phyloP scores from a whole-genome alignment of 2,797 vertebrate genomes.

The Acipenser transmontanus region DNA sequence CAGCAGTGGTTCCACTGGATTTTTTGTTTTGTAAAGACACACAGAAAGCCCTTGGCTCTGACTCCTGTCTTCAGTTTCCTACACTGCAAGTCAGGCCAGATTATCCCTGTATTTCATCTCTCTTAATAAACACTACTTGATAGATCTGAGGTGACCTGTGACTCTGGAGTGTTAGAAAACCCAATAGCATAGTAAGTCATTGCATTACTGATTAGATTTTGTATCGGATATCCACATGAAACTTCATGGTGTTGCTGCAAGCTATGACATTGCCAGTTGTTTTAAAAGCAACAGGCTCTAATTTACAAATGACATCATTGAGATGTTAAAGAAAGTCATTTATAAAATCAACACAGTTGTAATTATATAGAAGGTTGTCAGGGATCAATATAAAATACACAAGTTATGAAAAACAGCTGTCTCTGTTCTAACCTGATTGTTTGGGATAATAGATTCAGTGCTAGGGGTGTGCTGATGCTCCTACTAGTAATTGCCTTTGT shows the following conservation, averaged over 20 bases:
- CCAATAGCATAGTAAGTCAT: constrained; percentile 8
- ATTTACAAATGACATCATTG: constrained; percentile 30
- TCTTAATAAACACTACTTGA: background rate
- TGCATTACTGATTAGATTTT: constrained; percentile 35
- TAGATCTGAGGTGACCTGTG: background rate
- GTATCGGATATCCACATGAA: constrained; percentile 37
- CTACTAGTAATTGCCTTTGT: too few species aligned
- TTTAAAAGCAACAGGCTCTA: constrained; percentile 28
- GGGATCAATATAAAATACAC: too few species aligned
- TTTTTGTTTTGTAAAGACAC: too few species aligned
- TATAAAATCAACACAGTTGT: constrained; percentile 17
- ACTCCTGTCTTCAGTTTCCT: background rate
- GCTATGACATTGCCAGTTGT: constrained; percentile 38
- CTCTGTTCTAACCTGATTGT: too few species aligned
- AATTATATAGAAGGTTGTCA: too few species aligned
- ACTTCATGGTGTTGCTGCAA: constrained; percentile 42
- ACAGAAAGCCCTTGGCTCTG: too few species aligned
- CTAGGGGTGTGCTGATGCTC: too few species aligned
- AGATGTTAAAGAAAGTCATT: constrained; percentile 23
- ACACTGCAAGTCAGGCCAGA: background rate
- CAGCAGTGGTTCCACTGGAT: too few species aligned
- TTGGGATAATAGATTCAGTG: too few species aligned
- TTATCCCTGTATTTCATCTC: constrained; percentile 5
- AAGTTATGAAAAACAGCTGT: too few species aligned
- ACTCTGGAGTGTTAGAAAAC: constrained; percentile 4